These are phyloP conservation scores for Amphiprion ocellaris DNA, from an alignment of 2,113 vertebrate species.

Conservation along the genomic window DNA sequence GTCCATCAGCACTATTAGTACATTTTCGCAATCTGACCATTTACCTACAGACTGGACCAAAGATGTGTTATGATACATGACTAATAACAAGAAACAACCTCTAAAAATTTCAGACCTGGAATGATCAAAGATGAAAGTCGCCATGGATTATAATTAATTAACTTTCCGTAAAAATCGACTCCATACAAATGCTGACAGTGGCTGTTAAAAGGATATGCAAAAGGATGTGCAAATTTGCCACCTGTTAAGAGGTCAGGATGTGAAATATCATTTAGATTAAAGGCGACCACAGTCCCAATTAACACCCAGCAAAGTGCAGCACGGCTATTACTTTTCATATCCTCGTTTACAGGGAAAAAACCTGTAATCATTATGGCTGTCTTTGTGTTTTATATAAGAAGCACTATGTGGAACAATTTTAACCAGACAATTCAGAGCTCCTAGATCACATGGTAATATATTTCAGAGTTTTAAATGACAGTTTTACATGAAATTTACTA, in stretches of 20 bases:
- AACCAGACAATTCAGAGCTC: too few relatives aligned
- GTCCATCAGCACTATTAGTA: neutral
- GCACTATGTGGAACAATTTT: too few relatives aligned
- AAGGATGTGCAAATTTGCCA: constrained; percentile 19
- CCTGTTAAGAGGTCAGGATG: neutral
- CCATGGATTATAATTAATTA: constrained; percentile 11
- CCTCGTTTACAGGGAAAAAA: too few relatives aligned
- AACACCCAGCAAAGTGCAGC: too few relatives aligned
- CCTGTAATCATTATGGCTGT: too few relatives aligned
- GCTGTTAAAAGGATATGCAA: neutral
- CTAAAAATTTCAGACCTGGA: neutral
- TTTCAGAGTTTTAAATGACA: too few relatives aligned
- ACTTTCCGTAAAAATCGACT: neutral
- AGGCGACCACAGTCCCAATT: too few relatives aligned
- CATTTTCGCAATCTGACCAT: neutral
- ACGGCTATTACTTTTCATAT: too few relatives aligned
- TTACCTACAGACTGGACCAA: constrained; percentile 5
- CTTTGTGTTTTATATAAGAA: too few relatives aligned
- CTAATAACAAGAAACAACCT: neutral
- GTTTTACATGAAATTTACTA: too few relatives aligned
- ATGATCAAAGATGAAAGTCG: constrained; percentile 7
- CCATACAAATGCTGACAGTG: neutral
- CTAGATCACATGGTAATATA: too few relatives aligned
- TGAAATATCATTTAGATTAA: too few relatives aligned
- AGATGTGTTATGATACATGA: neutral